Evolutionary conservation across 2,797 vertebrate genomes (phyloP), one percentile per base, ranked within the genome.

Genomic region (Alfaro cultratus): DNA sequence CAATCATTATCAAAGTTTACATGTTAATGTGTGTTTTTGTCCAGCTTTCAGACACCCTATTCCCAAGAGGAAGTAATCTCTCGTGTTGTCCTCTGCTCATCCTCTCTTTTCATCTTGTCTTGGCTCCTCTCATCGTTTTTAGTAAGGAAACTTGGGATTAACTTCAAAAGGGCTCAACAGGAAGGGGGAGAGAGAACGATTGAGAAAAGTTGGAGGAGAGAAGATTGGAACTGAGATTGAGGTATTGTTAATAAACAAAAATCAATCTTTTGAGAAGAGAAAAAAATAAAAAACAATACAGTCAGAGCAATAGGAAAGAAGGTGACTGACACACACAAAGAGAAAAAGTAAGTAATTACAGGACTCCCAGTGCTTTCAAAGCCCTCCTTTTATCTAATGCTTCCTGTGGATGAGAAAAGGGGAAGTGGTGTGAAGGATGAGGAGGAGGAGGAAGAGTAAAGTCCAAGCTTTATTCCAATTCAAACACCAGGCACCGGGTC

Each of bases 341-440:
- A 85, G 77, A 75, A 68, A 75, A 87, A 80, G 82, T 62, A 55
- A 87, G 87, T 95, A 95, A 95, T 95, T 95, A 94, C 85, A 95
- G 90, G 94, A 92, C 92, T 91, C 81, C 81, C 77, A 55, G 86
- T 86, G 87, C 90, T 92, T 92, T 94, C 94, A 94, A 94, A 95
- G 92, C 88, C 80, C 76, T 80, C 81, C 93, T 94, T 95, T 95
- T 89, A 94, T 95, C 87, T 87, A 80, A 79, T 83, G 84, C 89
- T 95, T 94, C 92, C 93, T 95, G 93, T 87, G 92, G 88, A 83
- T 87, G 77, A 87, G 89, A 89, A 89, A 80, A 85, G 73, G 72
- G 88, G 87, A 87, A 78, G 84, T 77, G 73, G 84, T 81, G 87
- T 89, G 88, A 86, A 81, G 79, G 74, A 67, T 85, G 85, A 85